Percentiles rank a stretch among this genome's conserved stretches.
Evolutionary conservation across 2,888 invertebrate genomes (phyloP).

Genomic region (Nephrocerus scutellatus): DNA sequence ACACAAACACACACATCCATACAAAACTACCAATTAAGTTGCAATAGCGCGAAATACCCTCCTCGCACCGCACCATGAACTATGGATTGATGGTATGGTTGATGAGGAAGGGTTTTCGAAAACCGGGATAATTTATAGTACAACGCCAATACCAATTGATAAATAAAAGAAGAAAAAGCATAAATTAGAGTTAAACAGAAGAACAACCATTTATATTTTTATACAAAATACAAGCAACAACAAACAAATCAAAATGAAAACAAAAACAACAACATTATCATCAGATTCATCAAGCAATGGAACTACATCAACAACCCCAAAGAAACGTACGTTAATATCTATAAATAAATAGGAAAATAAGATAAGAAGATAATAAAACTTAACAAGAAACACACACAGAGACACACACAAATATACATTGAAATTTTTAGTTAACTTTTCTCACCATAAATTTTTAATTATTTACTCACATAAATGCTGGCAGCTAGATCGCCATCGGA

Average conservation of each 20-base stretch:
- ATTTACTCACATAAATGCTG: background rate
- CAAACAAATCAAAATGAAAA: slow-evolving; percentile 22
- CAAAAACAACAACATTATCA: slow-evolving; percentile 16
- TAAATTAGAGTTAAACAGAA: slow-evolving; percentile 27
- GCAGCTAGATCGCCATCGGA: background rate
- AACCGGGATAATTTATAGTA: slow-evolving; percentile 51
- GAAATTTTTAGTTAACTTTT: background rate
- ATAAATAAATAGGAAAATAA: slow-evolving; percentile 21
- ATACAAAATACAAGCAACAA: slow-evolving; percentile 34
- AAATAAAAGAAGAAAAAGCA: slow-evolving; percentile 27
- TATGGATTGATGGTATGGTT: no score
- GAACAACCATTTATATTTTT: slow-evolving; percentile 47
- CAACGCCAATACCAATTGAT: slow-evolving; percentile 41
- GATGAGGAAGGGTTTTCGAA: no score
- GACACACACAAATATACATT: background rate
- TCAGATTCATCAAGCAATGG: slow-evolving; percentile 6
- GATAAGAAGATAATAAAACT: slow-evolving; percentile 17
- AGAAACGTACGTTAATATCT: slow-evolving; percentile 16
- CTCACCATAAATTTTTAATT: background rate
- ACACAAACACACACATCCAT: slow-evolving; percentile 16
- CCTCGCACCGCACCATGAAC: no score
- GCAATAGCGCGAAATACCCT: slow-evolving; percentile 43
- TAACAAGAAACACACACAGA: slow-evolving; percentile 3
- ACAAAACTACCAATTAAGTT: slow-evolving; percentile 41
- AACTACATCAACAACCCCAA: slow-evolving; percentile 8